Conservation (phyloP, 2,113 vertebrate species). For the Mixornis gularis region DNA sequence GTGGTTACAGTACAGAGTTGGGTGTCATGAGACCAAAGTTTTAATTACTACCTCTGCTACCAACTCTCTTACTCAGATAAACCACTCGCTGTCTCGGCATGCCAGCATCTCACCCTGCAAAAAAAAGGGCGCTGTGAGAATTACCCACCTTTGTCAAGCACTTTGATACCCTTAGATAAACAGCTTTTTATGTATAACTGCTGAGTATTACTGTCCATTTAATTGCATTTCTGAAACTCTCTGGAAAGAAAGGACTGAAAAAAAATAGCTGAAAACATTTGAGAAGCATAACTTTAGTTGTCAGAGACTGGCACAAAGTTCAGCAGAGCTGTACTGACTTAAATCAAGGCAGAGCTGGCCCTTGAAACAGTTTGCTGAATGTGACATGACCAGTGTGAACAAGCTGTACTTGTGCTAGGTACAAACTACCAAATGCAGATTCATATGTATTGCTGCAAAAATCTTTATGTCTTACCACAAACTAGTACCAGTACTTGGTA, state of each 20-base stretch:
- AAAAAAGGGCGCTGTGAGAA: constrained; percentile 27
- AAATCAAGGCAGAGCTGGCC: background rate
- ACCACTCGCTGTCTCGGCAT: constrained; percentile 1
- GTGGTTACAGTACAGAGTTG: constrained; percentile 53
- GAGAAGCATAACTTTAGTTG: background rate
- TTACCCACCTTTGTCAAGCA: constrained; percentile 34
- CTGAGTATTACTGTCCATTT: constrained; percentile 13
- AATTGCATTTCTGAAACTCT: constrained; percentile 6
- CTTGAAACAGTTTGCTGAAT: background rate
- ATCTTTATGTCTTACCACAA: background rate
- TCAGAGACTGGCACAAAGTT: background rate
- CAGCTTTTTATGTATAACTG: background rate
- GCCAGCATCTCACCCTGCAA: constrained; percentile 36
- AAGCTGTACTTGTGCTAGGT: background rate
- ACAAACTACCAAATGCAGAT: background rate
- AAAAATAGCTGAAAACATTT: background rate
- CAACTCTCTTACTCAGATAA: constrained; percentile 31
- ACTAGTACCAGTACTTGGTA: background rate
- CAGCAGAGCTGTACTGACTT: background rate
- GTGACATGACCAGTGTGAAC: background rate
- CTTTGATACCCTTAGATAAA: constrained; percentile 44
- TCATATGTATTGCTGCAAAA: background rate
- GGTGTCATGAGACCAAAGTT: constrained; percentile 62
- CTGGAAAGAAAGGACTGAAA: background rate
- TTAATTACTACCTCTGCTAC: constrained; percentile 62